phyloP scores from a whole-genome alignment of 2,797 vertebrate genomes.

The Helarctos malayanus region DNA sequence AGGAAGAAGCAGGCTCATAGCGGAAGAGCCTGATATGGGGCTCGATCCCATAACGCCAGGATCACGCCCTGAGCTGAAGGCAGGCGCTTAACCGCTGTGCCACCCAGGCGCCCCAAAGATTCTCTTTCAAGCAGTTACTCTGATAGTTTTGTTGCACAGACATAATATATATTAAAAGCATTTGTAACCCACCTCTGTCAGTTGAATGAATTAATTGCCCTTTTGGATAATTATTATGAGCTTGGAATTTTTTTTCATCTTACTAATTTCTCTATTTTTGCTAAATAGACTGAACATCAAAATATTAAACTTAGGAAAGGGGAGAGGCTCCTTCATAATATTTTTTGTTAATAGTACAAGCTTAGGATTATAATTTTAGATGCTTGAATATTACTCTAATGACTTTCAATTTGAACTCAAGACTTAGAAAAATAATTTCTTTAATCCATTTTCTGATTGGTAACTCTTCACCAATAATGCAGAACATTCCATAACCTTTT shows the following conservation, averaged over 20 bases:
- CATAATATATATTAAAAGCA: not conserved
- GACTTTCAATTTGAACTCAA: slow-evolving; percentile 20
- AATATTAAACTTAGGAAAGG: slow-evolving; percentile 9
- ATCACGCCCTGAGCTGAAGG: too few relatives aligned
- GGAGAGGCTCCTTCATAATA: not conserved
- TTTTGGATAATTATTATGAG: not conserved
- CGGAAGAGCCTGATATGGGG: too few relatives aligned
- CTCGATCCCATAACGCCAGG: too few relatives aligned
- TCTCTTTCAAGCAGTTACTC: not conserved
- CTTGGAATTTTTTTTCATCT: not conserved
- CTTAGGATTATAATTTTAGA: not conserved
- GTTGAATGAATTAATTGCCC: slow-evolving; percentile 6
- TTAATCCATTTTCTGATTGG: slow-evolving; percentile 5
- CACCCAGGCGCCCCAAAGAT: not conserved
- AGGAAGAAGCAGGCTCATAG: too few relatives aligned
- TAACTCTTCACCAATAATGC: not conserved
- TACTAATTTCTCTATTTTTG: not conserved
- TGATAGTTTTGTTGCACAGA: slow-evolving; percentile 22
- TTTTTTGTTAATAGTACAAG: not conserved
- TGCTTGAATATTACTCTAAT: not conserved
- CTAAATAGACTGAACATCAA: not conserved
- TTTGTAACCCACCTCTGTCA: not conserved
- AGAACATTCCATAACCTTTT: slow-evolving; percentile 21
- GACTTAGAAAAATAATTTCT: slow-evolving; percentile 43
- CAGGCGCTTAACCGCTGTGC: too few relatives aligned